Percentiles rank a stretch among this genome's conserved stretches.
Evolutionary conservation across 2,113 vertebrate species (phyloP).

Genomic region (Gobius niger): DNA sequence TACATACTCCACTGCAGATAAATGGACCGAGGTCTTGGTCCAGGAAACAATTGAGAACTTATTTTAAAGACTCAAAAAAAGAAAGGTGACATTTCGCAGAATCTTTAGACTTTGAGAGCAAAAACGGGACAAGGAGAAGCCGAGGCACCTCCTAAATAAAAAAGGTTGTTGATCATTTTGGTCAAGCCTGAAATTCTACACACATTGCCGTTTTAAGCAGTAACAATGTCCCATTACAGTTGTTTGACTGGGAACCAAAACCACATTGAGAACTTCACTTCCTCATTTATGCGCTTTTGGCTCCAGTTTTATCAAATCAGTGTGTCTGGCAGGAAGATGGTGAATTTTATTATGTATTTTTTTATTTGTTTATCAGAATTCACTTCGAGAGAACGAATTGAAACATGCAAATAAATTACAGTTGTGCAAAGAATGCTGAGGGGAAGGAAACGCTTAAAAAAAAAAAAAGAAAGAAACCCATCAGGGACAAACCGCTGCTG

Average conservation of each 20-base stretch:
- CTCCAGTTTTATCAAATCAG: background rate
- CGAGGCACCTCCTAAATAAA: no score
- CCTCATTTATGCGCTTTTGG: slow-evolving; percentile 7
- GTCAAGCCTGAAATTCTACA: no score
- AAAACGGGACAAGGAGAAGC: no score
- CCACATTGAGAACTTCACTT: background rate
- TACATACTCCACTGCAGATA: no score
- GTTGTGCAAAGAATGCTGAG: slow-evolving; percentile 26
- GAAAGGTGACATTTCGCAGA: no score
- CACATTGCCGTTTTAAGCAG: background rate
- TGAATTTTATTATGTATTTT: background rate
- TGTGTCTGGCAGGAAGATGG: slow-evolving; percentile 38
- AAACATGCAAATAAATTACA: slow-evolving; percentile 57
- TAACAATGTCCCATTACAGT: slow-evolving; percentile 9
- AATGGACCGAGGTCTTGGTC: no score
- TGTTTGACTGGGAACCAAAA: slow-evolving; percentile 4
- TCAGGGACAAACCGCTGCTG: slow-evolving; percentile 33
- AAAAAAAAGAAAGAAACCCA: slow-evolving; percentile 23
- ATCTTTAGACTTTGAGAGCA: no score
- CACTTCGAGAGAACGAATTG: slow-evolving; percentile 16
- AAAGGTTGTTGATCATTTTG: no score
- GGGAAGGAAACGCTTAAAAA: slow-evolving; percentile 53
- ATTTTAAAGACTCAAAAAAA: no score
- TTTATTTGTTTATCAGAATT: slow-evolving; percentile 22
- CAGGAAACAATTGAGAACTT: no score